phyloP scores from a whole-genome alignment of 2,797 vertebrate genomes.

The Alfaro cultratus region DNA sequence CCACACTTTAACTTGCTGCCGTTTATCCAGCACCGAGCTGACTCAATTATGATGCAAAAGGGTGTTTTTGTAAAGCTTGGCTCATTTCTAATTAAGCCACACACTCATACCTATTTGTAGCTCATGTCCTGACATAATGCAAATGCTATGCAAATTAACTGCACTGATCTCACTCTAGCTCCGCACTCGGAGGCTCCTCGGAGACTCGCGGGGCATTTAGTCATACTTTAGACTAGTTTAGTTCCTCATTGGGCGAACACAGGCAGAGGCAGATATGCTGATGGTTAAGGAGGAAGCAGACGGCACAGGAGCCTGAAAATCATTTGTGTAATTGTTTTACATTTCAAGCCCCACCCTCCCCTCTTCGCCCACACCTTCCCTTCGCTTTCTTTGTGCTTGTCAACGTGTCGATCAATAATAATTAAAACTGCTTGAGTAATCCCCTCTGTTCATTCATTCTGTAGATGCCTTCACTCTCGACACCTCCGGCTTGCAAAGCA shows the following conservation, averaged over 20 bases:
- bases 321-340: slow-evolving; percentile 56
- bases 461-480: slow-evolving; percentile 51
- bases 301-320: slow-evolving; percentile 41
- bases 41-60: slow-evolving; percentile 83
- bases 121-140: slow-evolving; percentile 85
- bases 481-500: slow-evolving; percentile 33
- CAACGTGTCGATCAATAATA: slow-evolving; percentile 53
- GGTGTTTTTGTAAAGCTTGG: slow-evolving; percentile 81
- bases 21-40: slow-evolving; percentile 68
- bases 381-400: slow-evolving; percentile 34
- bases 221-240: slow-evolving; percentile 76
- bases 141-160: slow-evolving; percentile 84
- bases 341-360: slow-evolving; percentile 11
- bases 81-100: slow-evolving; percentile 85
- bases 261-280: slow-evolving; percentile 40
- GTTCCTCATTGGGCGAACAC: slow-evolving; percentile 67
- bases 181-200: slow-evolving; percentile 71
- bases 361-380: slow-evolving; percentile 6
- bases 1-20: slow-evolving; percentile 48
- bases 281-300: slow-evolving; percentile 43
- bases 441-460: slow-evolving; percentile 29
- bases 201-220: slow-evolving; percentile 75
- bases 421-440: slow-evolving; percentile 49
- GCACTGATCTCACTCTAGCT: slow-evolving; percentile 81
- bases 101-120: slow-evolving; percentile 86